phyloP scores from a whole-genome alignment of 2,797 vertebrate genomes.

The Sebastes matsubarae region DNA sequence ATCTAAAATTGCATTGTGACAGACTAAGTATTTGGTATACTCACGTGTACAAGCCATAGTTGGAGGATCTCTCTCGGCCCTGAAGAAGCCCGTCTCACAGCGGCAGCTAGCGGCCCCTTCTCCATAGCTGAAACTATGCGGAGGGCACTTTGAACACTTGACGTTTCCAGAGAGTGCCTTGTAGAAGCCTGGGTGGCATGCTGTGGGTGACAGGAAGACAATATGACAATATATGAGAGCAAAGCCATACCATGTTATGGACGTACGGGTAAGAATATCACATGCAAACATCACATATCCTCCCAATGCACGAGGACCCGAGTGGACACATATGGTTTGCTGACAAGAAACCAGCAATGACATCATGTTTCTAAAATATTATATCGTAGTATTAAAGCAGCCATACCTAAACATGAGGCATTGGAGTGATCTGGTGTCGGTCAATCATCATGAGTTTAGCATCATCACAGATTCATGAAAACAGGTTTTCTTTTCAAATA shows the following conservation, averaged over 20 bases:
- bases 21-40: slow-evolving; percentile 22
- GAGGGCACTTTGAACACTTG: slow-evolving; percentile 95
- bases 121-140: slow-evolving; percentile 89
- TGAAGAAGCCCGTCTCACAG: slow-evolving; percentile 93
- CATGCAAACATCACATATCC: background rate
- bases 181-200: slow-evolving; percentile 94
- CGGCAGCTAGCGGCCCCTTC: slow-evolving; percentile 90
- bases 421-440: background rate
- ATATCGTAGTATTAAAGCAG: background rate
- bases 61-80: slow-evolving; percentile 93
- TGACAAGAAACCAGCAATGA: background rate
- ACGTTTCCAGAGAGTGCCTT: slow-evolving; percentile 94
- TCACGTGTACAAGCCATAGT: slow-evolving; percentile 95
- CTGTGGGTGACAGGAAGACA: slow-evolving; percentile 77
- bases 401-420: background rate
- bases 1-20: no score
- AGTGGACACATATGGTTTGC: background rate
- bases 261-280: background rate
- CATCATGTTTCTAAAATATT: background rate
- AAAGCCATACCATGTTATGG: background rate
- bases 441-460: background rate
- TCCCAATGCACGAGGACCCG: background rate
- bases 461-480: slow-evolving; percentile 8
- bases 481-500: slow-evolving; percentile 27
- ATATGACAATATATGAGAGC: background rate